phyloP scores from a whole-genome alignment of 2,797 vertebrate species.

The Oceanodroma leucorhoa region DNA sequence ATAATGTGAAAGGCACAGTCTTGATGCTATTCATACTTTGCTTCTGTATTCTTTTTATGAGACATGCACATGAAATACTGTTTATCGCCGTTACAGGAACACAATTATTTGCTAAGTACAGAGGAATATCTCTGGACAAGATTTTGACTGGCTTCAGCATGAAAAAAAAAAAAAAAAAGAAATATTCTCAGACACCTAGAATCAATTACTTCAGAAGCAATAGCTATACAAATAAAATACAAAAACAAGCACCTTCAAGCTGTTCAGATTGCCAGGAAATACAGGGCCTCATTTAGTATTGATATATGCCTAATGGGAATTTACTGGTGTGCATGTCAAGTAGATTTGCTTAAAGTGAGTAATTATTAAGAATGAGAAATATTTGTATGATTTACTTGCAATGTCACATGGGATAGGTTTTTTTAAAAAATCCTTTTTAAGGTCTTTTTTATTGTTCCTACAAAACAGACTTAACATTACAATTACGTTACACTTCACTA shows the following conservation, averaged over 20 bases:
- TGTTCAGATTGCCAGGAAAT: not conserved
- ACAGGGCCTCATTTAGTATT: not conserved
- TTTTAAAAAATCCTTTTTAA: not conserved
- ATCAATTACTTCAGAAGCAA: not conserved
- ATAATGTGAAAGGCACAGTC: not conserved
- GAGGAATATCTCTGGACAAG: not conserved
- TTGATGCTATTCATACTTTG: not conserved
- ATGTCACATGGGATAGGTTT: not conserved
- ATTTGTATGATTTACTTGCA: not conserved
- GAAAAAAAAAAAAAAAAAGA: no score
- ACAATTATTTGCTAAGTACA: not conserved
- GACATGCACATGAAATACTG: not conserved
- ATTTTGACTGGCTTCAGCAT: not conserved
- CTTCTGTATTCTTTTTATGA: not conserved
- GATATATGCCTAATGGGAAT: not conserved
- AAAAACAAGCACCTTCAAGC: not conserved
- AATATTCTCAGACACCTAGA: not conserved
- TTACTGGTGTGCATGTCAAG: not conserved
- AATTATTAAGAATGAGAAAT: not conserved
- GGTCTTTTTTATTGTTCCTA: not conserved
- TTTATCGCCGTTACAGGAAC: not conserved
- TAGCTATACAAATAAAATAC: not conserved
- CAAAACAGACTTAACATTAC: not conserved
- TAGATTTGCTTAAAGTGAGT: not conserved
- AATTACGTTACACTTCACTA: not conserved